Percentiles rank a stretch among this genome's conserved stretches.
Evolutionary conservation across 2,797 vertebrate species (phyloP).

Genomic region (Craterocephalus amniculus): DNA sequence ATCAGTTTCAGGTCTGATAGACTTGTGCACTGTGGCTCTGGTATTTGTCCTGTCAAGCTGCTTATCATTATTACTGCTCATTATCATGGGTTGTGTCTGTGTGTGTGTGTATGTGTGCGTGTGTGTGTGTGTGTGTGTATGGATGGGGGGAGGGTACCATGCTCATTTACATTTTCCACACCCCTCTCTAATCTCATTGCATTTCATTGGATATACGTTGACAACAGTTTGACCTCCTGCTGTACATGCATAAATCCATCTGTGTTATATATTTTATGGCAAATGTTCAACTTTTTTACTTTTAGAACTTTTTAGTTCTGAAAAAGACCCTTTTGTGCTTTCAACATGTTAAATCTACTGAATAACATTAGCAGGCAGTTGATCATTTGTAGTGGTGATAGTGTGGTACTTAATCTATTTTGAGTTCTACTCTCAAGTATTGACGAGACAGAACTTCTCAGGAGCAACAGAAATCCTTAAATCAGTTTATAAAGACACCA

Average conservation of each 20-base stretch:
- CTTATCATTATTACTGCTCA: conserved; percentile 48
- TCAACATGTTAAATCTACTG: background rate
- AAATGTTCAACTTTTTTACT: background rate
- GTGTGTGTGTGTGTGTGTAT: conserved; percentile 17
- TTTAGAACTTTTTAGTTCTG: background rate
- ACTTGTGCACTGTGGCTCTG: conserved; percentile 46
- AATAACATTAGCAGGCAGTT: background rate
- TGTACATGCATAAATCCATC: conserved; percentile 14
- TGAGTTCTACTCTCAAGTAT: background rate
- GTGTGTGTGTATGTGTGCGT: conserved; percentile 6
- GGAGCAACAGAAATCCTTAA: background rate
- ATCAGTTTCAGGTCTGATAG: background rate
- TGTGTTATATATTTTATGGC: conserved; percentile 6
- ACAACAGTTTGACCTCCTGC: conserved; percentile 14
- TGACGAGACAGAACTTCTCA: background rate
- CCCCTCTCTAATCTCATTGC: conserved; percentile 40
- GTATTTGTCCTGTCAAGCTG: conserved; percentile 58
- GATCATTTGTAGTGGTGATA: background rate
- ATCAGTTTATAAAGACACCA: background rate
- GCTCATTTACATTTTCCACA: conserved; percentile 23
- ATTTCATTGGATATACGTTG: conserved; percentile 41
- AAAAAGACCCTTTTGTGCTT: conserved; percentile 11
- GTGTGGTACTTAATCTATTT: too few relatives aligned
- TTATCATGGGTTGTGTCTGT: conserved; percentile 16
- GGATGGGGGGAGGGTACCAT: conserved; percentile 7